phyloP scores from a whole-genome alignment of 2,113 vertebrate species.

The Nipponia nippon region DNA sequence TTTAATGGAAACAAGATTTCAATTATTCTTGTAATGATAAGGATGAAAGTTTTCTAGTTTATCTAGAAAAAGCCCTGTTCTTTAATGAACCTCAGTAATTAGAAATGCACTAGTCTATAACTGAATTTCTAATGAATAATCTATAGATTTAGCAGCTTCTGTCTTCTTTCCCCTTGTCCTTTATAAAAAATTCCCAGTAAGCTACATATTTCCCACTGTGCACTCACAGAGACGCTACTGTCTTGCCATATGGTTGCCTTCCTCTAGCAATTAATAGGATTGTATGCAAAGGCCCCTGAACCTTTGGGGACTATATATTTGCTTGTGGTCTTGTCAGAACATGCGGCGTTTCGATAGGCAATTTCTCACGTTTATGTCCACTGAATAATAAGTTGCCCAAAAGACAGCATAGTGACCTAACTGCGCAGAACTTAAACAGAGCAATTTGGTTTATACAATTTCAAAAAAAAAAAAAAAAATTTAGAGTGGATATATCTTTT shows the following conservation, averaged over 20 bases:
- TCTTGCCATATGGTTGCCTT: constrained; percentile 57
- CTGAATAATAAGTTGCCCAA: constrained; percentile 59
- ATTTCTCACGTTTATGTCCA: constrained; percentile 33
- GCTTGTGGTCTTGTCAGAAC: constrained; percentile 66
- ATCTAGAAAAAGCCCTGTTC: constrained; percentile 22
- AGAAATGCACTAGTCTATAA: constrained; percentile 13
- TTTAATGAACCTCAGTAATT: constrained; percentile 34
- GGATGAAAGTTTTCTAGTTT: constrained; percentile 48
- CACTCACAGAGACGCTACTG: not conserved
- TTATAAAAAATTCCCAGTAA: constrained; percentile 37
- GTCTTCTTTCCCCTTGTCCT: not conserved
- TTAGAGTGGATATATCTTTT: not conserved
- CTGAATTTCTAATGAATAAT: constrained; percentile 50
- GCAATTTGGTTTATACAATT: not conserved
- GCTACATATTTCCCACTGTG: constrained; percentile 39
- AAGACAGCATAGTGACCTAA: not conserved
- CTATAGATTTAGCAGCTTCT: constrained; percentile 39
- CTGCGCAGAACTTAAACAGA: not conserved
- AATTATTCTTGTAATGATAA: constrained; percentile 30
- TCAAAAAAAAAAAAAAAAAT: not conserved
- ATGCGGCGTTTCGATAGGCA: constrained; percentile 29
- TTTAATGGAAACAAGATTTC: constrained; percentile 56
- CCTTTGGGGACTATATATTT: constrained; percentile 64
- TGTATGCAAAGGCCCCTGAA: constrained; percentile 51
- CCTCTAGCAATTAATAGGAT: constrained; percentile 71